Conservation (phyloP, 2,888 invertebrate species). For the Globia sparganii region DNA sequence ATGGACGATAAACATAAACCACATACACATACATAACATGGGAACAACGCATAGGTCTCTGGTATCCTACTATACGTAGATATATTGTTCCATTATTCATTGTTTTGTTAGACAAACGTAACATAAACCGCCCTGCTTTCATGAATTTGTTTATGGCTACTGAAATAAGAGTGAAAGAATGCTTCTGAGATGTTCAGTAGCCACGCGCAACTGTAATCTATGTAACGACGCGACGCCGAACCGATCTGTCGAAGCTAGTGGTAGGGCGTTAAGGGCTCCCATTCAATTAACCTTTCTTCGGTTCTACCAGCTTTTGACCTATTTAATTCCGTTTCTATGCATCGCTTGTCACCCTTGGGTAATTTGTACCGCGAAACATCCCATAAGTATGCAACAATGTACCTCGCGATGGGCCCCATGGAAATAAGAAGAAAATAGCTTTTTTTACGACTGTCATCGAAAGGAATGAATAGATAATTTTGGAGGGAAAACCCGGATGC, state of each 20-base stretch:
- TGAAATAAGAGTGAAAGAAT: constrained; percentile 68
- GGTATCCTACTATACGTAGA: not conserved
- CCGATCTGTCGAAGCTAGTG: constrained; percentile 48
- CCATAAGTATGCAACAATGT: constrained; percentile 43
- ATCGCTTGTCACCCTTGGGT: constrained; percentile 62
- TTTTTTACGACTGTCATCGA: constrained; percentile 49
- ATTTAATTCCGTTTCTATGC: constrained; percentile 80
- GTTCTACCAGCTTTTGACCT: constrained; percentile 75
- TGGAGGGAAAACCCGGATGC: constrained; percentile 15
- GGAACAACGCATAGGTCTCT: constrained; percentile 4
- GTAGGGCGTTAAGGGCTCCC: constrained; percentile 69
- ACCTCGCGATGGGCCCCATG: constrained; percentile 1
- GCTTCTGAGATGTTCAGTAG: constrained; percentile 43
- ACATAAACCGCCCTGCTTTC: constrained; percentile 19
- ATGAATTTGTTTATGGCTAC: constrained; percentile 39
- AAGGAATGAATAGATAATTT: constrained; percentile 42
- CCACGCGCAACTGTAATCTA: constrained; percentile 68
- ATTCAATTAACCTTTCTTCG: constrained; percentile 83
- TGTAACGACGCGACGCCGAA: constrained; percentile 61
- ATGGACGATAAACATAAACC: constrained; percentile 42
- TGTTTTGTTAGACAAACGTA: constrained; percentile 61
- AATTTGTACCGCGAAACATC: constrained; percentile 53
- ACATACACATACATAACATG: not conserved
- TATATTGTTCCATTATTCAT: constrained; percentile 41
- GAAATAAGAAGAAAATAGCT: constrained; percentile 31